Base-by-base conservation (phyloP, 2,797 vertebrate species). In the Anguilla megastoma region DNA sequence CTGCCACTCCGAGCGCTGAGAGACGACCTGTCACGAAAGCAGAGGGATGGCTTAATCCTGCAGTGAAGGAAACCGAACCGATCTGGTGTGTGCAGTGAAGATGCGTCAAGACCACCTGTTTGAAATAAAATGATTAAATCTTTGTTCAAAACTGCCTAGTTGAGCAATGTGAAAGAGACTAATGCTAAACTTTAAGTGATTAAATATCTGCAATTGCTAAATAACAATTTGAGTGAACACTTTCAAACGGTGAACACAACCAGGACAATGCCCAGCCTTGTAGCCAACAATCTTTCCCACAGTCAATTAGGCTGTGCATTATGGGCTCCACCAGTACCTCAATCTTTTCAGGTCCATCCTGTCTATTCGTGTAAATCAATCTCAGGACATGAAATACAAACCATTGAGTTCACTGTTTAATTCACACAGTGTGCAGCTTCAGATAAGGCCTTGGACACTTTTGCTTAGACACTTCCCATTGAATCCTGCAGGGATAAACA, bases 391-490 rank as follows among this genome's bases (percentile, higher is more conserved):
- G 33, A 84, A n/a, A 52, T 30, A 27, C 48, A 56, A 16, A 18
- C 27, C 50, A 14, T 30, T 30, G 45, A 33, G n/a, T 56, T 30
- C 27, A 33, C 52, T 16, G 52, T 84, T 54, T 84, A 84, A 54
- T 84, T 27, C 48, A 54, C n/a, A 84, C 83, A 5, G 82, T 27
- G 79, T 48, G 41, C 41, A 18, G 24, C 21, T 41, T 50, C 45
- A 33, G 36, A 45, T 45, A 45, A 48, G 41, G 85, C 41, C 60
- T 8, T 69, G n/a, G 60, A 41, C 36, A 84, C 80, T 87, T 85
- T 86, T 90, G 88, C 86, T 1, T 18, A 88, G 89, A 89, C 86
- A 58, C 85, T 87, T 88, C 87, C 88, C 60, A 85, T 86, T 71
- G 58, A 66, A 85, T 56, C 83, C 88, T 88, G 83, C 87, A 88